Conservation (phyloP, 2,797 vertebrate genomes). For the Poeciliopsis paucimaculata region DNA sequence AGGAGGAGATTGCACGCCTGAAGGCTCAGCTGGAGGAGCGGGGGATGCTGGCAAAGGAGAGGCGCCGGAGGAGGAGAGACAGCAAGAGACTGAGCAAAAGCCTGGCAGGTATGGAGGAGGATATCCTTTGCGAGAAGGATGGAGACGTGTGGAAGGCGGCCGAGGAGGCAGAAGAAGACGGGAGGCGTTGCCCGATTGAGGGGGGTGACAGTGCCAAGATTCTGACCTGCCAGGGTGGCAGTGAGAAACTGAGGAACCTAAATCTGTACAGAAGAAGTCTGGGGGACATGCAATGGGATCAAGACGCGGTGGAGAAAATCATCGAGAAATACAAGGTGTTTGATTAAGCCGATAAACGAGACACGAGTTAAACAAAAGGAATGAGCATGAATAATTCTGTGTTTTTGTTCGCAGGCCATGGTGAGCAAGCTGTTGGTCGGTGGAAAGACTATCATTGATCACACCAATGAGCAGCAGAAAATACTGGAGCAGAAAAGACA, state of each 20-base stretch:
- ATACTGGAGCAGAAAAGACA: conserved; percentile 93
- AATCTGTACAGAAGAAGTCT: conserved; percentile 88
- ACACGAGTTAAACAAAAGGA: conserved; percentile 47
- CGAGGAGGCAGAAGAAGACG: conserved; percentile 83
- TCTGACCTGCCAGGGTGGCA: conserved; percentile 81
- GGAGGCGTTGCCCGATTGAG: conserved; percentile 85
- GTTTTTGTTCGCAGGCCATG: conserved; percentile 85
- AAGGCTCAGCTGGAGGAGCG: conserved; percentile 93
- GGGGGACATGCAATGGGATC: conserved; percentile 90
- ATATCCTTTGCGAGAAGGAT: conserved; percentile 71
- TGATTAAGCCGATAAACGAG: conserved; percentile 69
- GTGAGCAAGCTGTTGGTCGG: conserved; percentile 96
- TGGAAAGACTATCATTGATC: conserved; percentile 95
- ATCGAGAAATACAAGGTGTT: conserved; percentile 95
- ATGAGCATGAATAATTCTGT: conserved; percentile 57
- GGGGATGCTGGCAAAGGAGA: conserved; percentile 90
- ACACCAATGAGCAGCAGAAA: conserved; percentile 97
- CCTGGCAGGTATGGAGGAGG: conserved; percentile 78
- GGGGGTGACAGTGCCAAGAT: conserved; percentile 82
- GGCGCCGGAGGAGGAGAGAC: conserved; percentile 86
- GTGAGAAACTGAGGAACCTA: conserved; percentile 85
- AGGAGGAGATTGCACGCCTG: conserved; percentile 92
- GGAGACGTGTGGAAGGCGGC: conserved; percentile 80
- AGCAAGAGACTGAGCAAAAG: conserved; percentile 87
- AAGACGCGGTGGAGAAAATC: conserved; percentile 90